Conservation (phyloP, 2,888 invertebrate genomes). For the Hofmannophila pseudospretella region DNA sequence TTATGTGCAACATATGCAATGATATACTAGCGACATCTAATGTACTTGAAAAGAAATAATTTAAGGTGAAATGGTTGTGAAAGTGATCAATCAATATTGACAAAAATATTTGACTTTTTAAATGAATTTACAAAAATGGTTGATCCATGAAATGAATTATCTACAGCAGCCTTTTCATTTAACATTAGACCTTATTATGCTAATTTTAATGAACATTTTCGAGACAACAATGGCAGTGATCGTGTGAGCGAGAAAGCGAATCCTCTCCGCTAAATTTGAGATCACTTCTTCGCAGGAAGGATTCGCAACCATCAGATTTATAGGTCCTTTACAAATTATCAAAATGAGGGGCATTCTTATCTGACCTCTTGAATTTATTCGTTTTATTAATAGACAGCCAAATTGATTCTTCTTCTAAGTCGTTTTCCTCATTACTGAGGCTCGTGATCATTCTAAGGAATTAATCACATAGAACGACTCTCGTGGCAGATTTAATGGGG, state of each 20-base stretch:
- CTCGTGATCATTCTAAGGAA: too few species aligned
- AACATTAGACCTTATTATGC: conserved; percentile 28
- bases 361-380: neutral
- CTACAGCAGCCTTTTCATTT: conserved; percentile 31
- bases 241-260: conserved; percentile 28
- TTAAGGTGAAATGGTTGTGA: too few species aligned
- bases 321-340: conserved; percentile 23
- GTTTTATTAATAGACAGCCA: neutral
- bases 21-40: conserved; percentile 29
- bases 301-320: conserved; percentile 31
- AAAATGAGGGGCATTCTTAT: neutral
- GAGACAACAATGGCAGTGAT: conserved; percentile 54
- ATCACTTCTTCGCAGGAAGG: conserved; percentile 60
- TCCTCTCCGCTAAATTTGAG: conserved; percentile 51
- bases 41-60: neutral
- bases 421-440: too few species aligned
- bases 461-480: too few species aligned
- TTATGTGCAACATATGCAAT: conserved; percentile 14
- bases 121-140: neutral
- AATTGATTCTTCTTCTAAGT: too few species aligned
- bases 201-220: conserved; percentile 34
- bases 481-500: too few species aligned
- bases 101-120: neutral
- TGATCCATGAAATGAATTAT: conserved; percentile 11
- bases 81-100: too few species aligned